A percentile compares a stretch with the other conserved stretches of the same genome.
Conservation (phyloP, 1,140 invertebrate genomes). For the Dendroctonus valens region DNA sequence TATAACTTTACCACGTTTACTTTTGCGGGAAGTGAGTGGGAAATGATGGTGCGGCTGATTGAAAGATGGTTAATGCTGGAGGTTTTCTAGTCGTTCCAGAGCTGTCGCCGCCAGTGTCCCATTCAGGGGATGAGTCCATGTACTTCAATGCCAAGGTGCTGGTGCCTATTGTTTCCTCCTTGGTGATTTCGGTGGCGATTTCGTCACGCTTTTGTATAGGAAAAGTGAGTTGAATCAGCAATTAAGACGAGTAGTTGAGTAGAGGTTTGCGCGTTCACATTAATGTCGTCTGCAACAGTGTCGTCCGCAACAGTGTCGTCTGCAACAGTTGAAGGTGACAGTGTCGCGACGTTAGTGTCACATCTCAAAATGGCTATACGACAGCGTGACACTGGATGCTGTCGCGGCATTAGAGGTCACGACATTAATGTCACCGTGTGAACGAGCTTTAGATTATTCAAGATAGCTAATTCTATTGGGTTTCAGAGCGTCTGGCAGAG, state of each 20-base stretch:
- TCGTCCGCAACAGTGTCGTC: too few relatives aligned
- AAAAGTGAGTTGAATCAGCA: conserved; percentile 58
- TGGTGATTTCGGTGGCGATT: conserved; percentile 63
- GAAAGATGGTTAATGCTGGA: too few relatives aligned
- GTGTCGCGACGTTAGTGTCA: too few relatives aligned
- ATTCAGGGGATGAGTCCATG: conserved; percentile 62
- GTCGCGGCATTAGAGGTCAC: too few relatives aligned
- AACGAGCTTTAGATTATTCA: too few relatives aligned
- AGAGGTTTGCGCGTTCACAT: too few relatives aligned
- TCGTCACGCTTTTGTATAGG: conserved; percentile 61
- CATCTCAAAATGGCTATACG: too few relatives aligned
- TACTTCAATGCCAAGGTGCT: conserved; percentile 69
- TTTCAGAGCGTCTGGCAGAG: conserved; percentile 52
- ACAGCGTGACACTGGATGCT: too few relatives aligned
- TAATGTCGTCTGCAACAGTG: too few relatives aligned
- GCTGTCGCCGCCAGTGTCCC: conserved; percentile 59
- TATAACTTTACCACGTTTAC: conserved; percentile 85
- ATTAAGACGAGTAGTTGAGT: neutral
- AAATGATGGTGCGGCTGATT: too few relatives aligned
- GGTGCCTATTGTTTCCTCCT: conserved; percentile 65
- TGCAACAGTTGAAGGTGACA: too few relatives aligned
- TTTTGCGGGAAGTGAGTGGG: conserved; percentile 64
- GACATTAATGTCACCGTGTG: too few relatives aligned
- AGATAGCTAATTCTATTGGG: neutral
- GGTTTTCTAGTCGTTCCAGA: conserved; percentile 55